Evolutionary conservation across 2,888 invertebrate species (phyloP), one percentile per base, ranked within the genome.

Genomic region (Schizaphis graminum): DNA sequence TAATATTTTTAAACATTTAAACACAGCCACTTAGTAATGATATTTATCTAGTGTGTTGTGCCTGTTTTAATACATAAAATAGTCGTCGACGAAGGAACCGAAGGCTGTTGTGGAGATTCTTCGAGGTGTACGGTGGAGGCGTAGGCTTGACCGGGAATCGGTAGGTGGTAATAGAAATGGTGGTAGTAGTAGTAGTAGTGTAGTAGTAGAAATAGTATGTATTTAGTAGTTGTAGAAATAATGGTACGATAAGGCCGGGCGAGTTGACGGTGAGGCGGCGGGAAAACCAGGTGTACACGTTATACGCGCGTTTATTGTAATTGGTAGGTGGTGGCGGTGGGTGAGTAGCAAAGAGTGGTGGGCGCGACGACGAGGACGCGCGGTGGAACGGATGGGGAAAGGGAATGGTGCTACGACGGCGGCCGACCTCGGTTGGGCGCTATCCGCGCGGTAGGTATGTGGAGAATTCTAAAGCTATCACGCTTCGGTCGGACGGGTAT

Each of bases 361-460:
- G 77, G 77, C 41, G 67, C 35, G 56, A 35, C 41, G 89, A 24
- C 13, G 49, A 26, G 87, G 49, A n/a, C 87, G 90, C 26, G 35
- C 53, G 26, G 77, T n/a, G 56, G 3, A 28, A 13, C 89, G 57
- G 56, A 26, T 26, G 77, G 67, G 56, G 4, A 84, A 91, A 91
- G 35, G 91, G 84, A 56, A 84, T 56, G 84, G 53, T 91, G 41
- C 57, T 41, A 85, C 91, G 86, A 53, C 56, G 53, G 53, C 57
- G 91, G 44, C 85, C 91, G 91, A 92, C 91, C 91, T 92, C 91
- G 91, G 86, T 92, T 53, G 91, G 77, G 77, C 77, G 77, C 16
- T 77, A 77, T 77, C 21, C 77, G 35, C 35, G 77, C 35, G 21
- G 35, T 77, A 35, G 77, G 77, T 41, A 77, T 77, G 77, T 21